Evolutionary conservation across 2,113 vertebrate species (phyloP), one percentile per base, ranked within the genome.

Genomic region (Sarotherodon lohbergeri): DNA sequence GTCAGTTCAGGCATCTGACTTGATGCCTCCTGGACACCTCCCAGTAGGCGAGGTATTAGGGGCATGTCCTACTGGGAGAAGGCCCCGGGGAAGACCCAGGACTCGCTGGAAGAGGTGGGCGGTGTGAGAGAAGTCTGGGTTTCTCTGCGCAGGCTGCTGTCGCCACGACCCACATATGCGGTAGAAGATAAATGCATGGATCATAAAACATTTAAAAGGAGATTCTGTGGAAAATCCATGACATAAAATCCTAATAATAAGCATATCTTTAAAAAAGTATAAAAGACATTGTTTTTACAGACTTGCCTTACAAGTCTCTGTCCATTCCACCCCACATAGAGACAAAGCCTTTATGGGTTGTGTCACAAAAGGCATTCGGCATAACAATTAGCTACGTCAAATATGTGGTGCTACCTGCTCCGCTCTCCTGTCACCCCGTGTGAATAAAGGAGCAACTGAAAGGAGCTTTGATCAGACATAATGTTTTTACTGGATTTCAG

Each of bases 271-370:
- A 2, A 59, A 59, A 61, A 76, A 76, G 41, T 1, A 76, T 9
- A 48, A 17, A 11, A 76, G 0, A 52, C 27, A n/a, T 78, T 78
- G 4, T 78, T 50, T 32, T 29, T 0, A 76, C 4, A 48, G 68
- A 46, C 41, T 73, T 73, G 41, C 14, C 0, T 7, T 48, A 73
- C 46, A 46, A 68, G 61, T 68, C 57, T 59, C 32, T 7, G 19
- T 22, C 61, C 34, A 0, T 39, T 13, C 11, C 19, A 39, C 13
- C 61, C 6, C 34, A 39, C 61, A 39, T 13, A 66, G 61, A 39
- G 10, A 24, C 36, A 68, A 68, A 68, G 1, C 63, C 36, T 22
- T 41, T 68, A 4, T 41, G 63, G 41, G 41, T 17, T 76, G 13
- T 73, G 41, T 73, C 68, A 73, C 39, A 46, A 46, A 73, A 27